phyloP scores from a whole-genome alignment of 1,140 invertebrate genomes.

The Drosophila obscura region DNA sequence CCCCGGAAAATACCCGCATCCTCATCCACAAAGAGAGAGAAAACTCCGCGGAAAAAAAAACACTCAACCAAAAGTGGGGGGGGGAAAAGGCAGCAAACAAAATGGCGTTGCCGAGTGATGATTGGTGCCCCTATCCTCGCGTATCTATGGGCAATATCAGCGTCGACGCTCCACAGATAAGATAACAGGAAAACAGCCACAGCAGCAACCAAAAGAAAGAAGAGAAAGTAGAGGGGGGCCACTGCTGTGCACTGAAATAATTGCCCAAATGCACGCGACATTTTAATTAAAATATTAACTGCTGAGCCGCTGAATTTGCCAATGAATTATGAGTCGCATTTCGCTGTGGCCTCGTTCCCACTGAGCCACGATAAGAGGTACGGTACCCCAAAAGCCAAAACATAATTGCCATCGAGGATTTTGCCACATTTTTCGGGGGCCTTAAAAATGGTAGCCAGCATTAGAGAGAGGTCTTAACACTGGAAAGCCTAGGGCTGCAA shows the following conservation, averaged over 20 bases:
- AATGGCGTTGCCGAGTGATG: slow-evolving; percentile 59
- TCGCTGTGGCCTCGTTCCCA: background rate
- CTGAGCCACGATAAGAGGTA: slow-evolving; percentile 6
- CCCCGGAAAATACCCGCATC: slow-evolving; percentile 26
- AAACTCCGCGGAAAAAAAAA: slow-evolving; percentile 20
- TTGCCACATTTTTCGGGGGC: background rate
- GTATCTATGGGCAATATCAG: slow-evolving; percentile 50
- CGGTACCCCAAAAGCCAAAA: slow-evolving; percentile 2
- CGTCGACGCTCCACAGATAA: slow-evolving; percentile 42
- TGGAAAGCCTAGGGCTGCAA: background rate
- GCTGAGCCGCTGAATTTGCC: background rate
- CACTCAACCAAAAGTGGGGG: background rate
- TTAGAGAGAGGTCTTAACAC: background rate
- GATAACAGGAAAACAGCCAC: slow-evolving; percentile 44
- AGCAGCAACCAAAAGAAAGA: background rate
- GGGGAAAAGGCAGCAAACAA: slow-evolving; percentile 34
- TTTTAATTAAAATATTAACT: slow-evolving; percentile 76
- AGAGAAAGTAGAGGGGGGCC: background rate
- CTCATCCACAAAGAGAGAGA: slow-evolving; percentile 8
- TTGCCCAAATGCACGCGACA: slow-evolving; percentile 50
- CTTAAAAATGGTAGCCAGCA: background rate
- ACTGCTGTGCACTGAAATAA: slow-evolving; percentile 16
- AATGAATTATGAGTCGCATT: slow-evolving; percentile 3
- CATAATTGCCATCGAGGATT: slow-evolving; percentile 37
- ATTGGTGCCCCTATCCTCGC: slow-evolving; percentile 60